Evolutionary conservation across 2,888 invertebrate species (phyloP), one percentile per base, ranked within the genome.

Genomic region (Disparrhopalites patrizii): DNA sequence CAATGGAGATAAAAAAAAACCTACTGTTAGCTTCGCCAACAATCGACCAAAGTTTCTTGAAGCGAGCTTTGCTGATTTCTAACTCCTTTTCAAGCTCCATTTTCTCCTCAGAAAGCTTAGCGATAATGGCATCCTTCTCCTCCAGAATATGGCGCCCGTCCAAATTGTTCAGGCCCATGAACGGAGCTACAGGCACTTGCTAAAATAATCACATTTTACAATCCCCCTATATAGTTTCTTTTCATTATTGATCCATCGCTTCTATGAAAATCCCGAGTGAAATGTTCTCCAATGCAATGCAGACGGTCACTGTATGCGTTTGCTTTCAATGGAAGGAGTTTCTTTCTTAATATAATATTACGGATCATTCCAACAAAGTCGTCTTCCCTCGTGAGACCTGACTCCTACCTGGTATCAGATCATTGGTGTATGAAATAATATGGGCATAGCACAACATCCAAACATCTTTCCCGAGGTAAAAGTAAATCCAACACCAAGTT

Each of bases 21-120:
- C 84, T 80, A 88, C 88, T 87, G 81, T 88, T 87, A 58, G 86
- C 87, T 75, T 86, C 86, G 25, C 85, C 85, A 60, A 89, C 80
- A 76, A 88, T 86, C 74, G 84, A 84, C 79, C 86, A 88, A 4
- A 89, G 79, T 76, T 87, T 87, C 78, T 85, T 86, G 79, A 88
- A 88, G 74, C 88, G 83, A 65, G 84, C 83, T 77, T 87, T 88
- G 1, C 87, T 86, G 77, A 85, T 84, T 33, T 83, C 80, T 18
- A 88, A 79, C 75, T 88, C 87, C 66, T 83, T 82, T 79, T 87
- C 84, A n/a, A 85, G 78, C 23, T 61, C 70, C 23, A 54, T 55
- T 31, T 76, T 75, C 68, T 76, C 76, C 36, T 73, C 65, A 40
- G 61, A 62, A 50, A 74, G 61, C 60, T 69, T 52, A 72, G 60